Base-by-base conservation (phyloP, 2,797 vertebrate species). In the Lepilemur ruficaudatus region DNA sequence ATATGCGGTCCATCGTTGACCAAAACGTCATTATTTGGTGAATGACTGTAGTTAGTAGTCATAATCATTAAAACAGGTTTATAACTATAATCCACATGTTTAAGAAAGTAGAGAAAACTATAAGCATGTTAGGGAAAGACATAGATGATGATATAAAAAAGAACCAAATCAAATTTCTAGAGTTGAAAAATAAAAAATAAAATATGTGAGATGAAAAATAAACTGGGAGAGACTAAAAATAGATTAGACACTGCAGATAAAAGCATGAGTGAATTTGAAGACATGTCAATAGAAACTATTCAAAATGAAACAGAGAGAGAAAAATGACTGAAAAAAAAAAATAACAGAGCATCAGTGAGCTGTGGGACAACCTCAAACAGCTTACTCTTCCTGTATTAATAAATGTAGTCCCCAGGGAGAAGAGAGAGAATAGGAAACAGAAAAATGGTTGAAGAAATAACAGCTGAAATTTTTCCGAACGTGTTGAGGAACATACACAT, bases 271-370 rank as follows among this genome's bases (percentile, higher is more conserved):
- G 63, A 91, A 85, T 91, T 79, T 7, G 18, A 94, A 82, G 46
- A 61, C 41, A 72, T 75, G 28, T 69, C 35, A 57, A 43, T n/a
- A 90, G 46, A 90, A 93, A 86, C 43, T 63, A 52, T 84, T 92
- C 22, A 57, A 82, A 90, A 95, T 92, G 52, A 90, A 96, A 95
- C 38, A 48, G 6, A 84, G 20, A 83, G 30, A 90, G 7, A 72
- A 93, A 52, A 94, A 25, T 35, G 18, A 65, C 73, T 80, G 22
- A 61, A 55, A 84, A 48, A 48, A 50, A 41, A 57, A 48, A 73
- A 76, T 48, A 89, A 28, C 38, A 85, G 32, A 84, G 23, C n/a
- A 38, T 90, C 46, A 76, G 1, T 22, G 38, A 84, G 5, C 32
- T 63, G 23, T 55, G 67, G 32, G 7, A 67, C 32, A 85, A 61